A percentile compares a stretch with the other conserved stretches of the same genome.
These are phyloP conservation scores for Dunckerocampus dactyliophorus DNA, from an alignment of 2,113 vertebrate genomes.

Conservation along the genomic window DNA sequence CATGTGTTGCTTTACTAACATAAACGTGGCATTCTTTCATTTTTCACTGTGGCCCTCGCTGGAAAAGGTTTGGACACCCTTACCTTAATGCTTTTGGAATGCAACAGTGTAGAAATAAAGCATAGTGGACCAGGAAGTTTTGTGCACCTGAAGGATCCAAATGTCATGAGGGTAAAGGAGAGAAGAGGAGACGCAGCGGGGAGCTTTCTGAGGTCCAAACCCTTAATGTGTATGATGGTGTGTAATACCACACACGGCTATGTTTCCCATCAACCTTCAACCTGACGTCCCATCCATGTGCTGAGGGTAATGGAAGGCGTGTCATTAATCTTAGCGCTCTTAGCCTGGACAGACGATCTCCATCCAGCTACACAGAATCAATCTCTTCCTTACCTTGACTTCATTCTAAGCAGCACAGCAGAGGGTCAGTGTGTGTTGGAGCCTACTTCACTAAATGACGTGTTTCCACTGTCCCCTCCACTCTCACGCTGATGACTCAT, in stretches of 20 bases:
- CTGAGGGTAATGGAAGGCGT: slow-evolving; percentile 62
- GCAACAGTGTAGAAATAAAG: no score
- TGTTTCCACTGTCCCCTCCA: slow-evolving; percentile 12
- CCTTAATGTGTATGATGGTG: slow-evolving; percentile 57
- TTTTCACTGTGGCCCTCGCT: no score
- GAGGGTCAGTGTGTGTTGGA: slow-evolving; percentile 9
- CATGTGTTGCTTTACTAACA: no score
- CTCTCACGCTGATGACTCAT: slow-evolving; percentile 20
- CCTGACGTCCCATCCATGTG: slow-evolving; percentile 66
- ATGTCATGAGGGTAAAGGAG: slow-evolving; percentile 26
- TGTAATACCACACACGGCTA: slow-evolving; percentile 41
- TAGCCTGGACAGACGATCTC: slow-evolving; percentile 22
- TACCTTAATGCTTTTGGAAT: no score
- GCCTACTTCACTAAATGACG: slow-evolving; percentile 1
- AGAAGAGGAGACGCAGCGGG: slow-evolving; percentile 40
- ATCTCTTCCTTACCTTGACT: slow-evolving; percentile 45
- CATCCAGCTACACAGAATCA: slow-evolving; percentile 31
- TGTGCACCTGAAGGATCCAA: slow-evolving; percentile 59
- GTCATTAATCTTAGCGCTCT: slow-evolving; percentile 64
- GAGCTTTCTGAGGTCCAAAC: slow-evolving; percentile 47
- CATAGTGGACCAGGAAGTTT: neutral
- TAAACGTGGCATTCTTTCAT: no score
- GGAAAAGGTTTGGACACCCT: no score
- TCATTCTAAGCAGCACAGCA: slow-evolving; percentile 15
- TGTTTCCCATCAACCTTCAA: slow-evolving; percentile 70